These are phyloP conservation scores for Pristionchus japonicus DNA, from an alignment of 2,888 invertebrate genomes.

Conservation along the genomic window DNA sequence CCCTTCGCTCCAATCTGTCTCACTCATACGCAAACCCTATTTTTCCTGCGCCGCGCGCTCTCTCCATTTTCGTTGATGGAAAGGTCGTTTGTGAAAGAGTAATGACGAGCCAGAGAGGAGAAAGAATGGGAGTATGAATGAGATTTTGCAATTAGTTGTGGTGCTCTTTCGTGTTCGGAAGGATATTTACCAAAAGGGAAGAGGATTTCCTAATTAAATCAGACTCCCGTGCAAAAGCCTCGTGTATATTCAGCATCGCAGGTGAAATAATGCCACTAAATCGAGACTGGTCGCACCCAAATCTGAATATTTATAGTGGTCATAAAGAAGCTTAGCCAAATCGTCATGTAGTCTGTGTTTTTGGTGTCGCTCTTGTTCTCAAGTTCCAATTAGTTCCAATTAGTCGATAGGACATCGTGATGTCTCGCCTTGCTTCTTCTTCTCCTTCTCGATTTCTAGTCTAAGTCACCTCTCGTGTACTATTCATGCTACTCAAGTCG, in stretches of 20 bases:
- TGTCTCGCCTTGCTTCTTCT: too few relatives aligned
- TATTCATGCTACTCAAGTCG: background rate
- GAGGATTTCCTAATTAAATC: background rate
- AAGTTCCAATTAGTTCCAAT: constrained; percentile 23
- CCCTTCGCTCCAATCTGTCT: constrained; percentile 20
- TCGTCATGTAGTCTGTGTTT: background rate
- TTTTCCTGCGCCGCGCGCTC: background rate
- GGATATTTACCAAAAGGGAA: background rate
- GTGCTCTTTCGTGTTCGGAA: background rate
- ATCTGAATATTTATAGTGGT: background rate
- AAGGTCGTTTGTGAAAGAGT: constrained; percentile 33
- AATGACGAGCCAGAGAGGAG: background rate
- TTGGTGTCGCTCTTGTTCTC: background rate
- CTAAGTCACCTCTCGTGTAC: background rate
- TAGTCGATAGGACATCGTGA: background rate
- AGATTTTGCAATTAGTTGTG: background rate
- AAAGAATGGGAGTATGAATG: background rate
- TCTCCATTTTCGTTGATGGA: background rate
- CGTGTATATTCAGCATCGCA: background rate
- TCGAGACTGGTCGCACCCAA: background rate
- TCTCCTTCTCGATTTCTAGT: background rate
- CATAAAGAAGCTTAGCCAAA: background rate
- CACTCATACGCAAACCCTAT: constrained; percentile 4
- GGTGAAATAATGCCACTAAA: background rate
- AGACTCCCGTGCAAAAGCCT: background rate